phyloP scores from a whole-genome alignment of 1,140 invertebrate genomes.

The Ceratosolen fusciceps region DNA sequence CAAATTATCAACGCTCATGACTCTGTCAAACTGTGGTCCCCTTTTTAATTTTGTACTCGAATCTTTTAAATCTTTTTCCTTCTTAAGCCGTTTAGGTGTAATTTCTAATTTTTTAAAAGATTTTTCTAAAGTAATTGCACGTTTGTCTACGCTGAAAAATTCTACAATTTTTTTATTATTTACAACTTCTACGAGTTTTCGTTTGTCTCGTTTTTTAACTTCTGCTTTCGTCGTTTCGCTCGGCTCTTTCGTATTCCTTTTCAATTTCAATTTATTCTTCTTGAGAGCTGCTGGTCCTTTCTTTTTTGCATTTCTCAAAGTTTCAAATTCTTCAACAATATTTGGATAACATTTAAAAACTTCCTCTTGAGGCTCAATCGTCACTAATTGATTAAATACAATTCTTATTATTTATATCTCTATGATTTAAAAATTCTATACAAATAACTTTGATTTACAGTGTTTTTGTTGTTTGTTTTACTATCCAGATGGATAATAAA shows the following conservation, averaged over 20 bases:
- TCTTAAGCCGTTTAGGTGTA: conserved; percentile 58
- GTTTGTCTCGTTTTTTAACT: conserved; percentile 47
- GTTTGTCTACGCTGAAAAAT: conserved; percentile 57
- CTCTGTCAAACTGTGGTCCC: conserved; percentile 55
- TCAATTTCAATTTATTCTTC: conserved; percentile 68
- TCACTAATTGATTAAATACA: conserved; percentile 60
- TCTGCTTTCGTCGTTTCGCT: conserved; percentile 43
- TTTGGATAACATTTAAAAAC: conserved; percentile 78
- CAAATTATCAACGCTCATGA: conserved; percentile 59
- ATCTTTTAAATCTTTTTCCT: conserved; percentile 9
- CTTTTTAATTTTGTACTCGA: conserved; percentile 51
- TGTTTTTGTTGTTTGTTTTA: background rate
- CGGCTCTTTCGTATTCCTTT: conserved; percentile 58
- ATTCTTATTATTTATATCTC: conserved; percentile 42
- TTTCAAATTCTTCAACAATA: conserved; percentile 76
- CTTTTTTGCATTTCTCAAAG: conserved; percentile 72
- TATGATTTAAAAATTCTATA: background rate
- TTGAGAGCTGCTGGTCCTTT: conserved; percentile 70
- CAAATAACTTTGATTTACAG: background rate
- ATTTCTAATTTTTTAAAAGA: conserved; percentile 57
- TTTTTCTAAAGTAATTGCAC: conserved; percentile 52
- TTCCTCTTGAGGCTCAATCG: conserved; percentile 78
- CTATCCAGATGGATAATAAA: background rate
- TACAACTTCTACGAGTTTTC: conserved; percentile 38
- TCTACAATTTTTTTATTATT: conserved; percentile 63